Conservation (phyloP, 1,140 invertebrate species). For the Bombus soroeensis region DNA sequence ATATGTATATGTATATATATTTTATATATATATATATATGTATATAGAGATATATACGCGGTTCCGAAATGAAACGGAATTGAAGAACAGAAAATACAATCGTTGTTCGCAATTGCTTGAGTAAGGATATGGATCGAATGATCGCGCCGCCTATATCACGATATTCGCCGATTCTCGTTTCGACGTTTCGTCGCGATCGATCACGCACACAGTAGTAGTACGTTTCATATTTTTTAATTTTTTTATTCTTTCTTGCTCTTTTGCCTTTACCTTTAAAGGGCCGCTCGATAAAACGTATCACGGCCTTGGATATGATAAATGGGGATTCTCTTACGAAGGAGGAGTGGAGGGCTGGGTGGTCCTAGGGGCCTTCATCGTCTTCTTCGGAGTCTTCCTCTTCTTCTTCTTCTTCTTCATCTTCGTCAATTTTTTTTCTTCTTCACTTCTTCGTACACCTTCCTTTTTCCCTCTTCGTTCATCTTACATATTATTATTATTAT, state of each 20-base stretch:
- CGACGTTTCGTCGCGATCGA: conserved; percentile 47
- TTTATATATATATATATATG: conserved; percentile 63
- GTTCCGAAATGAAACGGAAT: conserved; percentile 67
- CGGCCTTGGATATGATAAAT: conserved; percentile 74
- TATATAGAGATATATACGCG: conserved; percentile 76
- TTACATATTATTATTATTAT: not conserved
- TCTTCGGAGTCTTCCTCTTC: conserved; percentile 32
- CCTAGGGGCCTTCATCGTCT: conserved; percentile 53
- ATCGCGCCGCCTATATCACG: conserved; percentile 49
- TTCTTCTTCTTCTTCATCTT: not conserved
- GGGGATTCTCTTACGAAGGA: conserved; percentile 58
- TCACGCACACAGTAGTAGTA: conserved; percentile 18
- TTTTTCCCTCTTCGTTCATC: not conserved
- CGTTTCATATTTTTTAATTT: conserved; percentile 18
- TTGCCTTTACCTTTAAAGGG: conserved; percentile 44
- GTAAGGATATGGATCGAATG: conserved; percentile 82
- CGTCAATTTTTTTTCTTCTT: not conserved
- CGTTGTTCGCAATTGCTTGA: conserved; percentile 82
- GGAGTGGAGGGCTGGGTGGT: conserved; percentile 58
- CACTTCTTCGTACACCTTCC: not conserved
- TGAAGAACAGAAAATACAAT: conserved; percentile 78
- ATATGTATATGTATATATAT: conserved; percentile 60
- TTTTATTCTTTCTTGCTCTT: not conserved
- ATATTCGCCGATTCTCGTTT: conserved; percentile 58
- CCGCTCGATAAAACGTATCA: conserved; percentile 39